A percentile compares a stretch with the other conserved stretches of the same genome.
Conservation (phyloP, 2,797 vertebrate species). For the Lemur catta region DNA sequence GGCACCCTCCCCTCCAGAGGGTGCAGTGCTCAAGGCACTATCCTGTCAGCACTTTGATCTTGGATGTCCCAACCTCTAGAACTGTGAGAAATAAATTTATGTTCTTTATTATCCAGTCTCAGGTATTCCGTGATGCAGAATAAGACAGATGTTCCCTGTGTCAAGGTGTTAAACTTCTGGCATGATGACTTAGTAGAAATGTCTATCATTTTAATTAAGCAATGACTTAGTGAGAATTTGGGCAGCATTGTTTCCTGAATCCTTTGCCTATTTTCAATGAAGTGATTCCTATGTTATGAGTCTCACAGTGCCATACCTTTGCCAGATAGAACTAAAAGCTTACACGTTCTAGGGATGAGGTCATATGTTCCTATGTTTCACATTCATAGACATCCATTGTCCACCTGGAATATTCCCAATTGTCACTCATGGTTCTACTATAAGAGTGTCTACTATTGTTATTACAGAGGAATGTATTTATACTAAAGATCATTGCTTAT, state of each 20-base stretch:
- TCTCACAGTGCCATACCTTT: neutral
- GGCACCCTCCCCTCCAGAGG: neutral
- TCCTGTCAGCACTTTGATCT: neutral
- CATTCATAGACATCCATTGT: neutral
- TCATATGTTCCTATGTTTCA: neutral
- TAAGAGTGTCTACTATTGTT: neutral
- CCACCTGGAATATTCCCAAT: neutral
- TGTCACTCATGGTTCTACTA: neutral
- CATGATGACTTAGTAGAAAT: neutral
- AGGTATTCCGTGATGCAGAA: neutral
- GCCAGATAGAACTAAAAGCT: neutral
- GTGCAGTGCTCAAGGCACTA: rapidly evolving
- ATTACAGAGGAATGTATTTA: neutral
- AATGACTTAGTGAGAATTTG: neutral
- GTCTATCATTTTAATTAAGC: neutral
- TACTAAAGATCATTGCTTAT: neutral
- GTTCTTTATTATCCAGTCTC: neutral
- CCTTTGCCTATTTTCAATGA: neutral
- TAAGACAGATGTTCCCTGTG: neutral
- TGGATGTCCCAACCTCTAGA: neutral
- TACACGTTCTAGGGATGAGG: neutral
- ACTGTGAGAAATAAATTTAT: neutral
- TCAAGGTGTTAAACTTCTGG: neutral
- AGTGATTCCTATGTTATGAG: neutral
- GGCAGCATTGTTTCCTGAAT: neutral